phyloP scores from a whole-genome alignment of 2,797 vertebrate species.

The Myoxocephalus aenaeus region DNA sequence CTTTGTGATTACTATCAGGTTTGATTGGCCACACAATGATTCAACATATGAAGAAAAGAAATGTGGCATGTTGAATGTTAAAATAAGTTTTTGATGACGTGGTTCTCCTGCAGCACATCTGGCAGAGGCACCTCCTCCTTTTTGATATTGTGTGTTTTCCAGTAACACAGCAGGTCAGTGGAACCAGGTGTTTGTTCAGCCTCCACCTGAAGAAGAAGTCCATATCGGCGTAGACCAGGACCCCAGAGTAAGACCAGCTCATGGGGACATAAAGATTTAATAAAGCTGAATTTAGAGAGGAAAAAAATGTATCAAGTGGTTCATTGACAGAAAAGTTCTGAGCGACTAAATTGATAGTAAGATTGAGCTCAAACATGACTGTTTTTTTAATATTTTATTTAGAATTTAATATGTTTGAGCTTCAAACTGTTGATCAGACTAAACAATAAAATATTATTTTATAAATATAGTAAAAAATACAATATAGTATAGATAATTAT shows the following conservation, averaged over 20 bases:
- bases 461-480: too few relatives aligned
- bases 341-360: too few relatives aligned
- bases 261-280: neutral
- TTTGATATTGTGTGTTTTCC: constrained; percentile 6
- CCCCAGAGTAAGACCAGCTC: constrained; percentile 87
- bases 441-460: too few relatives aligned
- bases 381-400: too few relatives aligned
- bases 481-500: too few relatives aligned
- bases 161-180: constrained; percentile 92
- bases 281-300: neutral
- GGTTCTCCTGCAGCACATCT: neutral
- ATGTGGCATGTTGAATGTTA: too few relatives aligned
- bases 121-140: neutral
- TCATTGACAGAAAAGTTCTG: neutral
- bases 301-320: neutral
- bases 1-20: too few relatives aligned
- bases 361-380: too few relatives aligned
- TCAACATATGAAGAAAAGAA: too few relatives aligned
- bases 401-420: too few relatives aligned
- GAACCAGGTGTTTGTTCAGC: constrained; percentile 96
- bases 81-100: neutral
- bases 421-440: too few relatives aligned
- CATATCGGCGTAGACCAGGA: constrained; percentile 90
- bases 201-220: constrained; percentile 91
- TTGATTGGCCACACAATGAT: too few relatives aligned